Evolutionary conservation across 37 sponge, comb jelly and placozoan species (phyloP).

Genomic region (Hexactinellida sp.): DNA sequence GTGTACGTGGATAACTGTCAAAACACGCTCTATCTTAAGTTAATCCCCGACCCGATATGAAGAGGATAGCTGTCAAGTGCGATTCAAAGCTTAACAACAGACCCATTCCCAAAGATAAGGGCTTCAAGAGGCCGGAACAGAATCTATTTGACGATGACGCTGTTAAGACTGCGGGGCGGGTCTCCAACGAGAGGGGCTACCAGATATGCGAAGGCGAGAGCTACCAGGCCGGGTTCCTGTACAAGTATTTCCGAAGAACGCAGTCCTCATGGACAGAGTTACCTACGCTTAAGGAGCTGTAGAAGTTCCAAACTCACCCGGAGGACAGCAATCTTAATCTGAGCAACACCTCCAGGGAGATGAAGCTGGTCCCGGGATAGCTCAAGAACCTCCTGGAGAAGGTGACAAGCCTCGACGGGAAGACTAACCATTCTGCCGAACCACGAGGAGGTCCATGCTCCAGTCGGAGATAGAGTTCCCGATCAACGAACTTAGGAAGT

Average conservation of each 20-base stretch:
- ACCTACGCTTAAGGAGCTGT: constrained; percentile 83
- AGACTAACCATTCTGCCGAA: too few relatives aligned
- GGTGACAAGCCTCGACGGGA: constrained; percentile 60
- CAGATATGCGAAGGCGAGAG: constrained; percentile 73
- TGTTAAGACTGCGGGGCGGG: constrained; percentile 65
- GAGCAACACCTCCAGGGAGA: neutral
- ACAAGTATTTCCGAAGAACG: constrained; percentile 78
- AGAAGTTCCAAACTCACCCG: constrained; percentile 84
- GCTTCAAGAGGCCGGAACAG: constrained; percentile 45
- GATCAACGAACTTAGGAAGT: constrained; percentile 54
- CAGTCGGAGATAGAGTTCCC: constrained; percentile 76
- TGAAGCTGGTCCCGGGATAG: constrained; percentile 58
- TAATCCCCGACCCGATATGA: constrained; percentile 79
- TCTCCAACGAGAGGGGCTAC: constrained; percentile 70
- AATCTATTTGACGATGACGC: constrained; percentile 73
- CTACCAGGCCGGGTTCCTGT: constrained; percentile 85
- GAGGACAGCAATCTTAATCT: constrained; percentile 62
- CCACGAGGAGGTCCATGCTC: too few relatives aligned
- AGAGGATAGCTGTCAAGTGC: neutral
- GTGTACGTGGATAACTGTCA: constrained; percentile 70
- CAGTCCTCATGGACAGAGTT: constrained; percentile 81
- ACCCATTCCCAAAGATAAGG: neutral
- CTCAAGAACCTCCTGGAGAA: constrained; percentile 74
- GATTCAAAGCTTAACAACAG: neutral
- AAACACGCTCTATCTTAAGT: constrained; percentile 62